These are phyloP conservation scores for Andrena haemorrhoa DNA, from an alignment of 2,888 invertebrate genomes.

Conservation along the genomic window DNA sequence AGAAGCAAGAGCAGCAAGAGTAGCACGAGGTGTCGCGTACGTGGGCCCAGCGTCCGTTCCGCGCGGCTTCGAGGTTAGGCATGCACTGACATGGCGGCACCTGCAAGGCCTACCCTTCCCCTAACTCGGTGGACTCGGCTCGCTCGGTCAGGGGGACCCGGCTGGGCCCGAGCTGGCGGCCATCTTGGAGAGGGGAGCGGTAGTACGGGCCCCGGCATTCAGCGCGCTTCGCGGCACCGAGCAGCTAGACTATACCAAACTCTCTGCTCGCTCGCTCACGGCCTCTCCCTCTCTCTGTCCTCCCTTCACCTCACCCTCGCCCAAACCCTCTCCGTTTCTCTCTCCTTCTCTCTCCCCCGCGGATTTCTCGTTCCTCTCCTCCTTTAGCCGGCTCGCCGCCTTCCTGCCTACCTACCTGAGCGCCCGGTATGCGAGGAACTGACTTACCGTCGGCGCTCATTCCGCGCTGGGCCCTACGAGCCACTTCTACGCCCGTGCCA, in stretches of 20 bases:
- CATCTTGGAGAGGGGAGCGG: constrained; percentile 83
- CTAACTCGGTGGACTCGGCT: constrained; percentile 75
- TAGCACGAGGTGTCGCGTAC: constrained; percentile 75
- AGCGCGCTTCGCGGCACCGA: constrained; percentile 75
- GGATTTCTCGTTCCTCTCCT: constrained; percentile 34
- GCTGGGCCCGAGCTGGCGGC: constrained; percentile 81
- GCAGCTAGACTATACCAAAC: constrained; percentile 77
- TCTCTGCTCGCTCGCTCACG: constrained; percentile 26
- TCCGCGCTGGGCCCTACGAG: constrained; percentile 66
- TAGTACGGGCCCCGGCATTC: constrained; percentile 74
- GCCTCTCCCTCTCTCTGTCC: constrained; percentile 3
- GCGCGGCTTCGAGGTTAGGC: constrained; percentile 84
- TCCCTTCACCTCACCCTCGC: not conserved
- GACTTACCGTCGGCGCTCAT: constrained; percentile 77
- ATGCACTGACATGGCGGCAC: constrained; percentile 85
- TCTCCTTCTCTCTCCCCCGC: constrained; percentile 1
- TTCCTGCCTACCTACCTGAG: constrained; percentile 76
- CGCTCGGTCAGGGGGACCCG: constrained; percentile 76
- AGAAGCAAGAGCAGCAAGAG: constrained; percentile 37
- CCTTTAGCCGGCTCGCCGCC: constrained; percentile 38
- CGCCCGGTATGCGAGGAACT: constrained; percentile 76
- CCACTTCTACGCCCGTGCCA: constrained; percentile 65
- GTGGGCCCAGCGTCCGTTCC: constrained; percentile 80
- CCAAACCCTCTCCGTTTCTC: not conserved
- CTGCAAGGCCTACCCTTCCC: constrained; percentile 83